Percentiles rank a stretch among this genome's conserved stretches.
These are phyloP conservation scores for Nebria ingens DNA, from an alignment of 1,140 invertebrate genomes.

Conservation along the genomic window DNA sequence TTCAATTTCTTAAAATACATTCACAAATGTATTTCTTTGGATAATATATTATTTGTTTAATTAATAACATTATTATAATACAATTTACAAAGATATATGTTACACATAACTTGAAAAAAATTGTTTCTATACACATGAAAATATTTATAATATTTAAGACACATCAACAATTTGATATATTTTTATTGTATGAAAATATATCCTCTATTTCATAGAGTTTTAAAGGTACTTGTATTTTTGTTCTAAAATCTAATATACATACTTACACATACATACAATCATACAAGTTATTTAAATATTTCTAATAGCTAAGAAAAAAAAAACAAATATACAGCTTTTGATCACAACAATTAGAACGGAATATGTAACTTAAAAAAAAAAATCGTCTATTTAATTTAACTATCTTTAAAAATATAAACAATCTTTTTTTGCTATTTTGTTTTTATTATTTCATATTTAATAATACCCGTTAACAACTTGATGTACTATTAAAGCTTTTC, in stretches of 20 bases:
- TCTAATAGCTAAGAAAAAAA: too few relatives aligned
- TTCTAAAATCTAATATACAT: not conserved
- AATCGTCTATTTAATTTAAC: not conserved
- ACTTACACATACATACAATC: not conserved
- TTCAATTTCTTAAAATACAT: too few relatives aligned
- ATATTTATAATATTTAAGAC: not conserved
- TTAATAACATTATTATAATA: not conserved
- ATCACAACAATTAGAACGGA: conserved; percentile 2
- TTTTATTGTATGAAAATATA: not conserved
- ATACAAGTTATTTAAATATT: not conserved
- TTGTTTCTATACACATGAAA: not conserved
- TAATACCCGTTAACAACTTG: not conserved
- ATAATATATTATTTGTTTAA: not conserved
- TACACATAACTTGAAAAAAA: not conserved
- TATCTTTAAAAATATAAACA: not conserved
- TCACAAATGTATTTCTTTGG: too few relatives aligned
- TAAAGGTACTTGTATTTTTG: not conserved
- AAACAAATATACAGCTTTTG: conserved; percentile 1
- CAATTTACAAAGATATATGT: not conserved
- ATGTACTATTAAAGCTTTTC: not conserved
- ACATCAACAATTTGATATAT: not conserved
- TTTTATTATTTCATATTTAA: not conserved
- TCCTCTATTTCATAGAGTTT: not conserved
- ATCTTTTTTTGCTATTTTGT: too few relatives aligned
- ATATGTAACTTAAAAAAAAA: not conserved